Conservation (phyloP, 2,888 invertebrate species). For the Dicyrtomina minuta region DNA sequence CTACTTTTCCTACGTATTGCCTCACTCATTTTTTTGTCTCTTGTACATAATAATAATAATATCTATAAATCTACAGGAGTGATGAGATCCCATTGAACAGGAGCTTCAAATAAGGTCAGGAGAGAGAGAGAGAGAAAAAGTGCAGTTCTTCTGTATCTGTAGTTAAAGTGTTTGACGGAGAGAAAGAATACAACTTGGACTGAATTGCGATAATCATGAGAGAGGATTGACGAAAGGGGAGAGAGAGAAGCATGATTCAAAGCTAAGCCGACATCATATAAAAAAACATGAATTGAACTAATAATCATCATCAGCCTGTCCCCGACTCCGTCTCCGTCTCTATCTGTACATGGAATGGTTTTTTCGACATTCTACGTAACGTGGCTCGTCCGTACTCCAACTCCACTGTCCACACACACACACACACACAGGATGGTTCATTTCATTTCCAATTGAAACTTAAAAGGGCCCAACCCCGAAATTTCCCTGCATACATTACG, state of each 20-base stretch:
- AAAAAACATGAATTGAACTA: conserved; percentile 24
- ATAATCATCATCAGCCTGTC: conserved; percentile 5
- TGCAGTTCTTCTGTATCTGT: neutral
- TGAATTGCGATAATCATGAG: conserved; percentile 23
- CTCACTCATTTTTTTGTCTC: neutral
- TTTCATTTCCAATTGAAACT: conserved; percentile 11
- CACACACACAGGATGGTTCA: neutral
- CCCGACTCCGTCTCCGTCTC: neutral
- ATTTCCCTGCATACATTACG: neutral
- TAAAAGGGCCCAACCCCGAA: conserved; percentile 4
- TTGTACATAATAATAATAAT: neutral
- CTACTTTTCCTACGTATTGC: neutral
- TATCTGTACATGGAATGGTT: conserved; percentile 10
- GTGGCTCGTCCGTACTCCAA: neutral
- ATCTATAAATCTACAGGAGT: neutral
- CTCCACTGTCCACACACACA: neutral
- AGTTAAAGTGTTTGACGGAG: neutral
- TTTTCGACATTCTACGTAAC: too few relatives aligned
- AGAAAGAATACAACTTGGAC: conserved; percentile 5
- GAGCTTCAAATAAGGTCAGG: neutral
- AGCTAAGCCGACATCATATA: conserved; percentile 20
- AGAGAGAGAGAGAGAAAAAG: too few relatives aligned
- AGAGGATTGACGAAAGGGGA: neutral
- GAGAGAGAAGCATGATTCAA: conserved; percentile 12
- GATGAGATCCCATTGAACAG: conserved; percentile 1